phyloP scores from a whole-genome alignment of 2,113 vertebrate genomes.

The Bucco capensis region DNA sequence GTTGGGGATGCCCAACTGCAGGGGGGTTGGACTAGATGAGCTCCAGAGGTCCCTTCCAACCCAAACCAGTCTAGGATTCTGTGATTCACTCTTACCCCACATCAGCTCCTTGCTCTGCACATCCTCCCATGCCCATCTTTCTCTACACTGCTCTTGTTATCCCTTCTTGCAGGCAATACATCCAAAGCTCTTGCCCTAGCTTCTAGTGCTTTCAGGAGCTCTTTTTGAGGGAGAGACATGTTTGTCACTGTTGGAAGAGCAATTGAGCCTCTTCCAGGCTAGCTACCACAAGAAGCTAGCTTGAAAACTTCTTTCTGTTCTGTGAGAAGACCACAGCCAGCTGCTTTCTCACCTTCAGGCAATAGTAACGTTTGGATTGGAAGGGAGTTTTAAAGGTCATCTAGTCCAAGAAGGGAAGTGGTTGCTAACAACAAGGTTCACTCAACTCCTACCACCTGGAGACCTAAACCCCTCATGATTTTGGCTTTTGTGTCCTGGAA shows the following conservation, averaged over 20 bases:
- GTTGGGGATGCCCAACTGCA: too few species aligned
- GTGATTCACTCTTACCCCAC: accelerated
- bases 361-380: too few species aligned
- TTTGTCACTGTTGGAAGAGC: background rate
- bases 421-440: background rate
- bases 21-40: too few species aligned
- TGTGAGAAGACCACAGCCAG: background rate
- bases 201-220: background rate
- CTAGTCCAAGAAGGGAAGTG: background rate
- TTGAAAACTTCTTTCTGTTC: background rate
- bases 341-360: background rate
- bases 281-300: background rate
- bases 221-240: background rate
- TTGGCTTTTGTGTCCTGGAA: background rate
- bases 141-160: background rate
- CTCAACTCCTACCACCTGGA: background rate
- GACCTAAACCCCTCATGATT: background rate
- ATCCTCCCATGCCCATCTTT: accelerated
- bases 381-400: too few species aligned
- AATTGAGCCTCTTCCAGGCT: background rate
- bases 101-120: background rate
- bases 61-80: too few species aligned
- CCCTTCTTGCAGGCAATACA: background rate
- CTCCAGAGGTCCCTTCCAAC: too few species aligned
- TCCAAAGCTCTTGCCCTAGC: background rate